phyloP scores from a whole-genome alignment of 2,797 vertebrate genomes.

The Hyperoplus immaculatus region DNA sequence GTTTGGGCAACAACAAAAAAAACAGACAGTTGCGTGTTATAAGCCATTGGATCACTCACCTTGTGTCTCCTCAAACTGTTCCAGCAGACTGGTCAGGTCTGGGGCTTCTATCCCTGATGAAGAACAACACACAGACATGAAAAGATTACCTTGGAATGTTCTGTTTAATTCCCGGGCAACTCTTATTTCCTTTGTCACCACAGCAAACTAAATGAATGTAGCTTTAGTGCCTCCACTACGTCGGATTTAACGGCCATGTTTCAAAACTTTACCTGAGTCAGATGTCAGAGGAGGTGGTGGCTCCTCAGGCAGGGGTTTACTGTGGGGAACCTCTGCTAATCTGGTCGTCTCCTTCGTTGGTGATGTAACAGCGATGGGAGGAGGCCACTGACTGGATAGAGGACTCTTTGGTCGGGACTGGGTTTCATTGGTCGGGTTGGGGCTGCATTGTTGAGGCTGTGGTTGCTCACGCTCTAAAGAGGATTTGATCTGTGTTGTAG shows the following conservation, averaged over 20 bases:
- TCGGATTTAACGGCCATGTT: not conserved
- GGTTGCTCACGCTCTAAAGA: conserved; percentile 11
- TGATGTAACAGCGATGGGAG: not conserved
- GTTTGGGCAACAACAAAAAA: too few species aligned
- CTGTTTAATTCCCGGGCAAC: not conserved
- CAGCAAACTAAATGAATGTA: not conserved
- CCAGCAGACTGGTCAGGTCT: conserved; percentile 94
- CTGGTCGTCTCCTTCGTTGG: conserved; percentile 1
- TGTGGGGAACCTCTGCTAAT: not conserved
- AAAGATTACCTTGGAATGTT: not conserved
- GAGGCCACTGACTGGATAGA: conserved; percentile 4
- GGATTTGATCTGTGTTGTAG: not conserved
- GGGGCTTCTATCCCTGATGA: conserved; percentile 92
- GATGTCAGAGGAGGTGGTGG: not conserved
- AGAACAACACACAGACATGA: conserved; percentile 4
- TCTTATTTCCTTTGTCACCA: not conserved
- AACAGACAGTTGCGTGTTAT: too few species aligned
- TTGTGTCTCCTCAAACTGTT: conserved; percentile 96
- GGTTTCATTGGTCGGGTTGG: not conserved
- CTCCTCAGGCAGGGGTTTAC: not conserved
- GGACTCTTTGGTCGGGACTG: conserved; percentile 37
- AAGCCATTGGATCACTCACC: conserved; percentile 78
- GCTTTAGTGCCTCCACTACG: not conserved
- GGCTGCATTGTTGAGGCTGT: conserved; percentile 4
- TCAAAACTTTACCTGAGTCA: conserved; percentile 60